These are phyloP conservation scores for Pachycephala philippinensis DNA, from an alignment of 2,113 vertebrate genomes.

Conservation along the genomic window DNA sequence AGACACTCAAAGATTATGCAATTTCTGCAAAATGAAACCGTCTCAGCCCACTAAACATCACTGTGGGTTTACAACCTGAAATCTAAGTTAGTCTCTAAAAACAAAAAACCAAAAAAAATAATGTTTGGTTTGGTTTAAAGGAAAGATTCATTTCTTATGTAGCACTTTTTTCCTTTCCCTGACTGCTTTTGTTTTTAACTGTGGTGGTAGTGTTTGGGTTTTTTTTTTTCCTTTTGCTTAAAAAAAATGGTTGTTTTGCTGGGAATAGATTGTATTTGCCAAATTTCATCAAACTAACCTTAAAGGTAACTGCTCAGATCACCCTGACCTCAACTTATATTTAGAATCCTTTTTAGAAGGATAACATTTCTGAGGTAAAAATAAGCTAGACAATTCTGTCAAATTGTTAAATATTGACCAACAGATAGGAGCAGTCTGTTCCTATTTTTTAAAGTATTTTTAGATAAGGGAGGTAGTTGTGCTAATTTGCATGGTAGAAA, in stretches of 20 bases:
- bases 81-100: background rate
- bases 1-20: background rate
- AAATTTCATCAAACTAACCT: background rate
- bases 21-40: background rate
- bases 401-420: background rate
- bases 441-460: background rate
- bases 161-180: background rate
- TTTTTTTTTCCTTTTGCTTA: background rate
- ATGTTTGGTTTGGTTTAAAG: background rate
- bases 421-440: background rate
- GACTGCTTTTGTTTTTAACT: background rate
- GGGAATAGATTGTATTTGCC: background rate
- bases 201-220: background rate
- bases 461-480: background rate
- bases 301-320: background rate
- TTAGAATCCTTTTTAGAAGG: background rate
- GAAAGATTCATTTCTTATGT: background rate
- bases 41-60: background rate
- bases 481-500: background rate
- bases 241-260: background rate
- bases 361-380: background rate
- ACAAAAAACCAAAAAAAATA: background rate
- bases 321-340: background rate
- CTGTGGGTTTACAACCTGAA: background rate
- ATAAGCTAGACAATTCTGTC: background rate